Evolutionary conservation across 2,888 invertebrate species (phyloP), one percentile per base, ranked within the genome.

Genomic region (Holacanthella duospinosa): DNA sequence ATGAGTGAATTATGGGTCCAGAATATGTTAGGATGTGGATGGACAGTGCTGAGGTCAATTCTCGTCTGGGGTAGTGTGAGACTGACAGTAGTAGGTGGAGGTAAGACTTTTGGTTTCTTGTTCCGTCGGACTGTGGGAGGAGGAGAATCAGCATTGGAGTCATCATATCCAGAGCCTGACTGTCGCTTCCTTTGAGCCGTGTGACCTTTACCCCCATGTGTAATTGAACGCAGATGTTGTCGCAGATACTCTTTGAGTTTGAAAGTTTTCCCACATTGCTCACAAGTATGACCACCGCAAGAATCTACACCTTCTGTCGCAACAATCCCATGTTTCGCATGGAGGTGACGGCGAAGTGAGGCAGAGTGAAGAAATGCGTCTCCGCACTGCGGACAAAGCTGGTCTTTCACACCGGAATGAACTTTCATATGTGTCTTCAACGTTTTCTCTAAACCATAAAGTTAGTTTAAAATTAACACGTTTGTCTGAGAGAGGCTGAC

Each of bases 141-240:
- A n/a, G n/a, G n/a, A n/a, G n/a, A n/a, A n/a, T n/a, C n/a, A n/a
- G n/a, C n/a, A n/a, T n/a, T n/a, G n/a, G n/a, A n/a, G n/a, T n/a
- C n/a, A n/a, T n/a, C n/a, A n/a, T n/a, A n/a, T n/a, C n/a, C n/a
- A n/a, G n/a, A n/a, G n/a, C n/a, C n/a, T n/a, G n/a, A n/a, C n/a
- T n/a, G n/a, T n/a, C n/a, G n/a, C n/a, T n/a, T n/a, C 12, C 48
- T 9, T 21, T 48, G 48, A n/a, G 48, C 48, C 12, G 48, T 48
- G 48, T 55, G 55, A 3, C 55, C 55, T 55, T 29, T 55, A 19
- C 55, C 55, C 4, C 55, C 55, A 26, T 55, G 55, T 4, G 55
- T 29, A 4, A 6, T 55, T 16, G 55, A 27, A 4, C 55, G 4
- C 25, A 55, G 55, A 21, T 55, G 55, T 21, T 55, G 55, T 27